Conservation (phyloP, 2,888 invertebrate genomes). For the Trissoscelio sp. region DNA sequence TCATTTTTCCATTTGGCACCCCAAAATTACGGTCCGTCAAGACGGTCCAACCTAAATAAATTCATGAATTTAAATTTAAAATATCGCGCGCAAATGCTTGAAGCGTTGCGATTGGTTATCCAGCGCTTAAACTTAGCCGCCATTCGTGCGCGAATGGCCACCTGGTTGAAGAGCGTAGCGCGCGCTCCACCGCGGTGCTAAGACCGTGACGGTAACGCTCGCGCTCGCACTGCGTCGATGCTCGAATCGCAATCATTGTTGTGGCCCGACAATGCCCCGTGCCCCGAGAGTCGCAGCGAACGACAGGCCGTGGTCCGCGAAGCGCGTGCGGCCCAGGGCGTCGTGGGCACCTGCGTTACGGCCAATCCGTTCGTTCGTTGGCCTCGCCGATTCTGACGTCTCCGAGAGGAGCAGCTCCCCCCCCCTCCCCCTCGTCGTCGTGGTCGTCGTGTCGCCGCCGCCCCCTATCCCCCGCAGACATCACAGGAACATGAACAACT, state of each 20-base stretch:
- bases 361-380: conserved; percentile 5
- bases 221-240: conserved; percentile 38
- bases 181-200: conserved; percentile 33
- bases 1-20: too few species aligned
- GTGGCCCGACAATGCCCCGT: conserved; percentile 38
- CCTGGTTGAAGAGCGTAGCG: conserved; percentile 23
- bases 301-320: conserved; percentile 1
- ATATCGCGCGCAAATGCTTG: too few species aligned
- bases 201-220: conserved; percentile 29
- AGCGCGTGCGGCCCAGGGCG: conserved; percentile 3
- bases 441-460: background rate
- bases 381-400: conserved; percentile 28
- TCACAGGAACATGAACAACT: conserved; percentile 4
- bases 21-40: too few species aligned
- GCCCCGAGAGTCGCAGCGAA: background rate
- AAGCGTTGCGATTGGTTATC: too few species aligned
- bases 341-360: background rate
- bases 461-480: background rate
- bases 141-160: conserved; percentile 28
- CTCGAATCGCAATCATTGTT: conserved; percentile 32
- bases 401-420: background rate
- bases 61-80: too few species aligned
- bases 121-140: too few species aligned
- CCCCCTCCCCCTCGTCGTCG: background rate
- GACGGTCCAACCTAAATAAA: too few species aligned